Evolutionary conservation across 2,113 vertebrate species (phyloP), one percentile per base, ranked within the genome.

Genomic region (Python bivittatus): DNA sequence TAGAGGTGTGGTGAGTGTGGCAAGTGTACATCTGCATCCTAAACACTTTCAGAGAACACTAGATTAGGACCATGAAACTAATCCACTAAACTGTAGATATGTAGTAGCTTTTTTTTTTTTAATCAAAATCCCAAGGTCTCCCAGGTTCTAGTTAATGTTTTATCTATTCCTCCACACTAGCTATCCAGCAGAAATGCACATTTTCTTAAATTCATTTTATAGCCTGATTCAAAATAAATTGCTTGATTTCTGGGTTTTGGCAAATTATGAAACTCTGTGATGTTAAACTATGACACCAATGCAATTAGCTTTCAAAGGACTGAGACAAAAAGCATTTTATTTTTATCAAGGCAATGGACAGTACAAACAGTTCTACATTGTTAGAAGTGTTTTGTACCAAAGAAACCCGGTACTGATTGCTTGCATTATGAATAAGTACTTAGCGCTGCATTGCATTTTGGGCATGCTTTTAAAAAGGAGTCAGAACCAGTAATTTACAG

Each of bases 341-440:
- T 6, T 91, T 33, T 8, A 20, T 0, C 84, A 87, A 38, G 84
- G 86, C 0, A 0, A 83, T 0, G 1, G 25, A 33, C 10, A 88
- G n/a, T 23, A 48, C 90, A 92, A 84, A n/a, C n/a, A n/a, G 93
- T 54, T 5, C 64, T 11, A 42, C 86, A 52, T 38, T 0, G 20
- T 94, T 95, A 93, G 44, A 44, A 33, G 38, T 8, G 1, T 6
- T 48, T 89, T 79, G 84, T 56, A 88, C 0, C 27, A 83, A 95
- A 92, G 29, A 89, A 4, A 1, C 27, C 38, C 88, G 83, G 68
- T n/a, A 92, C 90, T 52, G 22, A 57, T 93, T 64, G 0, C 27
- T 91, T 86, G 9, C 9, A 89, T 8, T 83, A 33, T 94, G 92
- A 93, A 87, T 53, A 72, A 94, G 33, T 64, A 61, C 33, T 87